Percentiles rank a stretch among this genome's conserved stretches.
These are phyloP conservation scores for Donacobius atricapilla DNA, from an alignment of 2,113 vertebrate genomes.

Conservation along the genomic window DNA sequence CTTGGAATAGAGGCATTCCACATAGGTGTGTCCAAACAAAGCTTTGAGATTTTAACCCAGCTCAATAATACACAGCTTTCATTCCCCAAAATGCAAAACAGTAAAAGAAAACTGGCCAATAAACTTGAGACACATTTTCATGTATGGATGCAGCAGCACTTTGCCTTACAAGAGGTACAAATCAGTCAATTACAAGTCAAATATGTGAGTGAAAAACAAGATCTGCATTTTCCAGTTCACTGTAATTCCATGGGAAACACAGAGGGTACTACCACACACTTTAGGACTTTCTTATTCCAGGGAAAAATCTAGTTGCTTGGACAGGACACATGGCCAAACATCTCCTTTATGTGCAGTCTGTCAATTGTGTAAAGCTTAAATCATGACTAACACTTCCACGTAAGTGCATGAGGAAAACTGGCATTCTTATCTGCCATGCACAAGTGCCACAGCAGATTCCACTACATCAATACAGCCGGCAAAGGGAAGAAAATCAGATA, in stretches of 20 bases:
- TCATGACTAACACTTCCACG: background rate
- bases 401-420: accelerated
- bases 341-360: background rate
- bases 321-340: background rate
- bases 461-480: background rate
- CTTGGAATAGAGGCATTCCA: background rate
- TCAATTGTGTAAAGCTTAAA: background rate
- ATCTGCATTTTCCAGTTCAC: background rate
- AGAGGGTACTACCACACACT: background rate
- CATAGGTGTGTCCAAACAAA: background rate
- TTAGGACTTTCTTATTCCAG: background rate
- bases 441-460: background rate
- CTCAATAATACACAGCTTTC: background rate
- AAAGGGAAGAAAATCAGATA: background rate
- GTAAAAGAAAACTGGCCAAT: background rate
- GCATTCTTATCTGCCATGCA: background rate
- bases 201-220: background rate
- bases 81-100: background rate
- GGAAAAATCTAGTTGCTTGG: background rate
- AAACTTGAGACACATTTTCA: background rate
- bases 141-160: background rate
- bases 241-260: background rate
- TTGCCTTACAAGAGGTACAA: background rate
- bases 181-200: background rate
- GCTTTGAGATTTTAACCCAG: background rate